Evolutionary conservation across 2,888 invertebrate species (phyloP).

Genomic region (Mesorhabditis spiculigera): DNA sequence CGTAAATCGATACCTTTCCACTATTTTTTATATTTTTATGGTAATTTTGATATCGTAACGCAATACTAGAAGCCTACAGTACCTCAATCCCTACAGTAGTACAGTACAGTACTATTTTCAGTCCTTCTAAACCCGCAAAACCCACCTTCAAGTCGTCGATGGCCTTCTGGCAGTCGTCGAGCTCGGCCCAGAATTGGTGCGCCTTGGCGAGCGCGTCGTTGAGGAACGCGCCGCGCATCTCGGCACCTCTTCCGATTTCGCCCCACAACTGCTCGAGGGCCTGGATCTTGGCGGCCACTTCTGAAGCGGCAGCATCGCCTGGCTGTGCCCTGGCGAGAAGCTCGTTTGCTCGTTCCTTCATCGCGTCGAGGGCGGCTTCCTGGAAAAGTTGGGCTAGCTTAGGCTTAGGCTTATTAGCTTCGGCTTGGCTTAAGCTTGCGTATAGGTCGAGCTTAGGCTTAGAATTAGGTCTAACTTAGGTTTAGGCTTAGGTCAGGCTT

Average conservation of each 20-base stretch:
- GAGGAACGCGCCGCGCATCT: conserved; percentile 73
- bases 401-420: too few relatives aligned
- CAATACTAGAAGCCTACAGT: too few relatives aligned
- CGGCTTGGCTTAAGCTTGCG: too few relatives aligned
- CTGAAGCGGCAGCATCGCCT: conserved; percentile 17
- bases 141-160: conserved; percentile 29
- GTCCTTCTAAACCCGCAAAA: neutral
- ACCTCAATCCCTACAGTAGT: too few relatives aligned
- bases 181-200: conserved; percentile 90
- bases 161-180: conserved; percentile 83
- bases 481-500: too few relatives aligned
- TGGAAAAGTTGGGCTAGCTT: neutral
- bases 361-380: conserved; percentile 65
- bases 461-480: too few relatives aligned
- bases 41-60: too few relatives aligned
- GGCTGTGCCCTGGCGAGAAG: conserved; percentile 35
- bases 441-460: too few relatives aligned
- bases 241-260: conserved; percentile 83
- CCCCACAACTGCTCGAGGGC: conserved; percentile 87
- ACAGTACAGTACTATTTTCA: too few relatives aligned
- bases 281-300: conserved; percentile 79
- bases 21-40: too few relatives aligned
- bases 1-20: too few relatives aligned
- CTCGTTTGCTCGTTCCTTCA: conserved; percentile 77
- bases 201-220: conserved; percentile 84